Base-by-base conservation (phyloP, 92 coral and sea anemone genomes). In the Diadumene lineata region DNA sequence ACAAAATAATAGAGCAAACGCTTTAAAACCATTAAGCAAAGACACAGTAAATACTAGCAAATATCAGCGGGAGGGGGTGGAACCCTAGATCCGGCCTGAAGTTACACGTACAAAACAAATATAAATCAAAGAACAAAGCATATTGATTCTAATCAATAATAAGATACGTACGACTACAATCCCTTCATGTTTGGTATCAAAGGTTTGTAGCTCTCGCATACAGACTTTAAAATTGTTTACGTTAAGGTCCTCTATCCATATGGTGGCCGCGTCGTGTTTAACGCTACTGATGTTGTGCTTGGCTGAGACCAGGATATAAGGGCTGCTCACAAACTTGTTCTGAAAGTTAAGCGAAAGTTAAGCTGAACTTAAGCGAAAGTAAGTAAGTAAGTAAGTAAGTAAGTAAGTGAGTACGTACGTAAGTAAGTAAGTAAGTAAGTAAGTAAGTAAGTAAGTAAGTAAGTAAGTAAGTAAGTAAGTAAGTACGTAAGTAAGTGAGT, bases 231-330 rank as follows among this genome's bases (percentile, higher is more conserved):
- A 83, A 23, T 75, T 76, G 10, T 15, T 43, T 10, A 33, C 27
- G 19, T 38, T 68, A 44, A 83, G 81, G 38, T 90, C 89, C 57
- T 90, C 96, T 1, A 81, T 77, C 96, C 96, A 90, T 11, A 90
- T 68, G 24, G 87, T 76, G 50, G 85, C 82, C 7, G 93, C 93
- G 48, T 88, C 89, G 28, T 81, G 87, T 43, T 81, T 77, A 31
- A 76, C 53, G 25, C 73, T 77, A 18, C n/a, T 51, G 19, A 73
- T 75, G 13, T 60, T 70, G 81, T 86, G 91, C 46, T 77, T 74
- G 8, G 86, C 72, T 30, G 87, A 75, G 34, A 73, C 62, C 27
- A 86, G 38, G 9, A 81, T 77, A 33, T 58, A 78, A 3, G 91
- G 91, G 7, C 73, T 7, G 0, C 60, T 1, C 9, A 19, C 11